Percentiles rank a stretch among this genome's conserved stretches.
phyloP scores from a whole-genome alignment of 2,113 vertebrate species.

The Macquaria ambigua region DNA sequence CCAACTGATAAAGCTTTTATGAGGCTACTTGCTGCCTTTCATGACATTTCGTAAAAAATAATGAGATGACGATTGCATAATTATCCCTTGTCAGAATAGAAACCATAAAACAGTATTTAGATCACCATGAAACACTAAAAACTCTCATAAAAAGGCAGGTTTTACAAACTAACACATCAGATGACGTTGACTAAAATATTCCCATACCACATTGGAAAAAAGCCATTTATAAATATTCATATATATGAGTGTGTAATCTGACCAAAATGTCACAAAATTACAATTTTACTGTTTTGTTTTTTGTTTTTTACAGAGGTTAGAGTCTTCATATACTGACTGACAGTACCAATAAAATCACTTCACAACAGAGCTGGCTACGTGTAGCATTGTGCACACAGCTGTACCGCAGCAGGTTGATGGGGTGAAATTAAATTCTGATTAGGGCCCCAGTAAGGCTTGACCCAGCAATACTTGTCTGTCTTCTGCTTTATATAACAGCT shows the following conservation, averaged over 20 bases:
- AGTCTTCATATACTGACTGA: background rate
- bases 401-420: background rate
- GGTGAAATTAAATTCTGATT: slow-evolving; percentile 5
- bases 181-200: background rate
- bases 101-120: background rate
- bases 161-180: background rate
- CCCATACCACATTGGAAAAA: background rate
- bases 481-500: background rate
- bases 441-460: background rate
- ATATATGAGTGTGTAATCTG: background rate
- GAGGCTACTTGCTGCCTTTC: background rate
- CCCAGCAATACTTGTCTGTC: background rate
- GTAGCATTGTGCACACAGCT: background rate
- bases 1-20: background rate
- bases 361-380: background rate
- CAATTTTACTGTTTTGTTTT: background rate
- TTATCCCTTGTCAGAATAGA: background rate
- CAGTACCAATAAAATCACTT: background rate
- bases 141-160: background rate
- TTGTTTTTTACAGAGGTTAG: background rate
- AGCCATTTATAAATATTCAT: background rate
- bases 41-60: too few relatives aligned
- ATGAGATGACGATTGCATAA: too few relatives aligned
- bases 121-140: background rate
- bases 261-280: background rate